Evolutionary conservation across 2,888 invertebrate species (phyloP).

Genomic region (Hemithea aestivaria): DNA sequence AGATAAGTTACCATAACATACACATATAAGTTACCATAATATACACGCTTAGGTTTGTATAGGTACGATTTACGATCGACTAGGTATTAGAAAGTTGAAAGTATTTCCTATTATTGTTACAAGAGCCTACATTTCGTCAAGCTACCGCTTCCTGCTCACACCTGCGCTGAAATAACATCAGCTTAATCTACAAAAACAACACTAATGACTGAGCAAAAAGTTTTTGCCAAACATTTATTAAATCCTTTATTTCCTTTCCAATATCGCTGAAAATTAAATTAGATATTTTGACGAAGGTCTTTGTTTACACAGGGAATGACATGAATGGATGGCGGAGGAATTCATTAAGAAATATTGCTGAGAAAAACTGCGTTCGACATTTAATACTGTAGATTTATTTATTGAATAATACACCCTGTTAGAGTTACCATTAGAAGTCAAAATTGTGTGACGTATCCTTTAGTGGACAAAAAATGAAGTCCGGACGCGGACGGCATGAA

Average conservation of each 20-base stretch:
- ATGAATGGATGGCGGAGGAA: conserved; percentile 68
- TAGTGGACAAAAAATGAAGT: conserved; percentile 38
- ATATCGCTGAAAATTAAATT: conserved; percentile 43
- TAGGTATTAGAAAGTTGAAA: too few relatives aligned
- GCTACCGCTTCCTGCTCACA: too few relatives aligned
- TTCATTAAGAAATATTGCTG: conserved; percentile 68
- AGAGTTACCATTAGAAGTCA: conserved; percentile 20
- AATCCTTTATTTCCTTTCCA: conserved; percentile 39
- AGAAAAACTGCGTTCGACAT: conserved; percentile 42
- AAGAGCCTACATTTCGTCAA: too few relatives aligned
- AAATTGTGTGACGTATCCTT: conserved; percentile 10
- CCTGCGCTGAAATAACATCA: neutral
- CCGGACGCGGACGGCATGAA: conserved; percentile 64
- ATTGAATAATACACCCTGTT: conserved; percentile 31
- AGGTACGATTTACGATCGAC: too few relatives aligned
- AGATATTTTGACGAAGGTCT: conserved; percentile 56
- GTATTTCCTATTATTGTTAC: too few relatives aligned
- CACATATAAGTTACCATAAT: too few relatives aligned
- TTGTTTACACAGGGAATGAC: conserved; percentile 71
- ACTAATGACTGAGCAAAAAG: conserved; percentile 22
- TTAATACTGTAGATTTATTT: conserved; percentile 4
- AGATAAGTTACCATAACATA: too few relatives aligned
- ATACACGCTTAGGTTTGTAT: too few relatives aligned
- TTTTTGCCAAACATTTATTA: conserved; percentile 24
- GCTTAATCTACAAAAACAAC: conserved; percentile 20